These are phyloP conservation scores for Mercenaria mercenaria DNA, from an alignment of 1,140 invertebrate species.

Conservation along the genomic window DNA sequence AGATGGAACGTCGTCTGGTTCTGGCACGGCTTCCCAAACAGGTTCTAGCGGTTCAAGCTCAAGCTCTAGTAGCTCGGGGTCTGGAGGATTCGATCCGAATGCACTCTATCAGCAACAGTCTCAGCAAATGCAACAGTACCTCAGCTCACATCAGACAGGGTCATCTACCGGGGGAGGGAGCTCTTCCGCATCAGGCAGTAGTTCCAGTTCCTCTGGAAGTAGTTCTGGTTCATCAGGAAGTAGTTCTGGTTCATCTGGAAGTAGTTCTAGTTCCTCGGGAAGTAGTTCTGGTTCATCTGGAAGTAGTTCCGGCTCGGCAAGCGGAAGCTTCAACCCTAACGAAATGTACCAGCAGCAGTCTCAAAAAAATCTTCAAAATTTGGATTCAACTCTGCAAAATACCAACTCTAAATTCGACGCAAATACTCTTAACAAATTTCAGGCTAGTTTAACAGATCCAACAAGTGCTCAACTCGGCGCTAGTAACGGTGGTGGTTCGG, in stretches of 20 bases:
- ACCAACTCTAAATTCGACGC: slow-evolving; percentile 36
- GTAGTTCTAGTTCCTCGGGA: background rate
- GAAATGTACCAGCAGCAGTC: slow-evolving; percentile 9
- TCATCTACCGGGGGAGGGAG: background rate
- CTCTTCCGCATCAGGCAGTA: background rate
- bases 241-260: background rate
- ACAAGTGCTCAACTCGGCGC: background rate
- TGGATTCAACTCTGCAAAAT: slow-evolving; percentile 1
- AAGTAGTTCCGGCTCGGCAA: background rate
- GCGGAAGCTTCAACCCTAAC: background rate
- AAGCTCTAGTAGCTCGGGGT: background rate
- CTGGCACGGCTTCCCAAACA: background rate
- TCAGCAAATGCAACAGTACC: slow-evolving; percentile 13
- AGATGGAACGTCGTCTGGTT: background rate
- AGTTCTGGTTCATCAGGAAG: background rate
- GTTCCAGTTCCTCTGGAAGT: background rate
- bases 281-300: background rate
- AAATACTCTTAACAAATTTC: slow-evolving; percentile 36
- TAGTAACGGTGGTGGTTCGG: background rate
- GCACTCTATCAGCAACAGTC: background rate
- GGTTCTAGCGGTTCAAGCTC: background rate
- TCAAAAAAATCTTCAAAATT: slow-evolving; percentile 2
- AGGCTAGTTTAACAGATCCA: slow-evolving; percentile 32
- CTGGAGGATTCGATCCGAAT: slow-evolving; percentile 4
- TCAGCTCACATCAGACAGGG: slow-evolving; percentile 28